These are phyloP conservation scores for Acanthosepion pharaonis DNA, from an alignment of 2,888 invertebrate species.

Conservation along the genomic window DNA sequence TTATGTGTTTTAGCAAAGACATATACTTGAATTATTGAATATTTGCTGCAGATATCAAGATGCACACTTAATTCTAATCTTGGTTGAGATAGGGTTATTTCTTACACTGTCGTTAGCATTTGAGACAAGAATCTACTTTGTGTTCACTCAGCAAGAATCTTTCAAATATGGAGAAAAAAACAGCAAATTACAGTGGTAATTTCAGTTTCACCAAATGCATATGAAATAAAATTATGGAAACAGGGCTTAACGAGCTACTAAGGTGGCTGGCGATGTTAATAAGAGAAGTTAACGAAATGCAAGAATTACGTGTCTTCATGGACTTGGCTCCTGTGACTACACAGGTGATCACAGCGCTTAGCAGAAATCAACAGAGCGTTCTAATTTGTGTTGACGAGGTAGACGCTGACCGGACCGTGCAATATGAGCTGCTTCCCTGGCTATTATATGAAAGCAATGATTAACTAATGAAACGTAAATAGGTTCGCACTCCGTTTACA, in stretches of 20 bases:
- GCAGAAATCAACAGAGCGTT: neutral
- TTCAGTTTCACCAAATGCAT: neutral
- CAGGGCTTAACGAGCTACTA: neutral
- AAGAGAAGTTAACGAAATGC: neutral
- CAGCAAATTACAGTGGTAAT: neutral
- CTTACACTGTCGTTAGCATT: too few relatives aligned
- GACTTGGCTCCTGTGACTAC: slow-evolving; percentile 33
- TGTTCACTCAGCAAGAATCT: too few relatives aligned
- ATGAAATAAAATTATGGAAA: neutral
- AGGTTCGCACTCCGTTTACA: neutral
- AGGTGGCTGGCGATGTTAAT: neutral
- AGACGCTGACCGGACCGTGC: neutral
- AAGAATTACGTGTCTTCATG: neutral
- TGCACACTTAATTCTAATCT: too few relatives aligned
- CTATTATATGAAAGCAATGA: slow-evolving; percentile 7
- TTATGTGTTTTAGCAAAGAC: too few relatives aligned
- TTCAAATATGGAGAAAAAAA: neutral
- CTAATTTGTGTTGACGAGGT: neutral
- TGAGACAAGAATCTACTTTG: too few relatives aligned
- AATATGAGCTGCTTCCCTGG: neutral
- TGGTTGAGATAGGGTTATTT: too few relatives aligned
- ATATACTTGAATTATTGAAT: too few relatives aligned
- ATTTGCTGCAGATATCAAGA: too few relatives aligned
- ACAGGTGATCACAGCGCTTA: neutral
- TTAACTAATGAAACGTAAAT: slow-evolving; percentile 5